phyloP scores from a whole-genome alignment of 2,888 invertebrate genomes.

The Apamea crenata region DNA sequence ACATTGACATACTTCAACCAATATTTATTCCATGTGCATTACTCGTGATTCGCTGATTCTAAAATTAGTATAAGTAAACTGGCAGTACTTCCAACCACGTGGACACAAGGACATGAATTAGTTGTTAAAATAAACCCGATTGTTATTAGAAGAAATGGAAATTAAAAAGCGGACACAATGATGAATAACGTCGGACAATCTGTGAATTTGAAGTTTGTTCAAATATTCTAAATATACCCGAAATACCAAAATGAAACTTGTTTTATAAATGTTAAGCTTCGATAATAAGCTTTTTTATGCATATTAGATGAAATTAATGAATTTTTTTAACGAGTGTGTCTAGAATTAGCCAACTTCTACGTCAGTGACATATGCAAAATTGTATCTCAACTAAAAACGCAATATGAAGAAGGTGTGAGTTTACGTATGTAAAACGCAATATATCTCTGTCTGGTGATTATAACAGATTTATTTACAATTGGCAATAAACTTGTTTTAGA shows the following conservation, averaged over 20 bases:
- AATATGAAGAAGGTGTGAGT: background rate
- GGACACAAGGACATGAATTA: constrained; percentile 28
- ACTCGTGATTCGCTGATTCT: constrained; percentile 28
- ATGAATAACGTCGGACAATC: constrained; percentile 10
- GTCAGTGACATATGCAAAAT: background rate
- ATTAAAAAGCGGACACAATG: constrained; percentile 34
- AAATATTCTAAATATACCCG: background rate
- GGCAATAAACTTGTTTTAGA: constrained; percentile 5
- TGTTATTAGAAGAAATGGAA: constrained; percentile 5
- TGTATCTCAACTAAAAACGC: background rate
- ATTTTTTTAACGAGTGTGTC: background rate
- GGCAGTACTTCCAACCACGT: constrained; percentile 41
- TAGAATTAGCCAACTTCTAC: background rate
- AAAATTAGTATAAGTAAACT: constrained; percentile 27
- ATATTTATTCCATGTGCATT: constrained; percentile 19
- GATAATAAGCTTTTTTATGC: background rate
- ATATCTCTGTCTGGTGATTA: background rate
- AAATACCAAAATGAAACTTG: constrained; percentile 1
- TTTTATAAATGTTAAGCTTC: background rate
- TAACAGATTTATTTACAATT: background rate
- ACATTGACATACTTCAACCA: constrained; percentile 31
- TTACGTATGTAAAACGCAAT: background rate
- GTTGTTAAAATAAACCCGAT: constrained; percentile 34
- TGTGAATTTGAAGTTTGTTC: background rate
- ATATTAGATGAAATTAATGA: too few relatives aligned